Conservation (phyloP, 2,888 invertebrate genomes). For the Calliscelio sp. region DNA sequence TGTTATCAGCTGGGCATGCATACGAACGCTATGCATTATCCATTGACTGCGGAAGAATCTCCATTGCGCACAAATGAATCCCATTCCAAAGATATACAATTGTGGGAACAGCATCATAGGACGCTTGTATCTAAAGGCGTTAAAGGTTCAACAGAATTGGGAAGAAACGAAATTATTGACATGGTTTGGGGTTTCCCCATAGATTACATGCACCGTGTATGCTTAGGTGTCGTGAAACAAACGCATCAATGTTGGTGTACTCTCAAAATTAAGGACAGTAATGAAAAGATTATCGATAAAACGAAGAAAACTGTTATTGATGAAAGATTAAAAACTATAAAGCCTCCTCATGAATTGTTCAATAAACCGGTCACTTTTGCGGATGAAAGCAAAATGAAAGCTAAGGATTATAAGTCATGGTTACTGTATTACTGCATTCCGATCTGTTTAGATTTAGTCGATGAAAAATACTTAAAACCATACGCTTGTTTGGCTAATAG, state of each 20-base stretch:
- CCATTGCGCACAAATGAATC: slow-evolving; percentile 39
- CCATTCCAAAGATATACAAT: slow-evolving; percentile 18
- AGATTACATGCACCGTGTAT: slow-evolving; percentile 47
- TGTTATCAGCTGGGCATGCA: slow-evolving; percentile 37
- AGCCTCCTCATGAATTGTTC: slow-evolving; percentile 18
- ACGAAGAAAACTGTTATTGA: not conserved
- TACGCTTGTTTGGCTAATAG: slow-evolving; percentile 30
- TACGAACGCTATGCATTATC: slow-evolving; percentile 23
- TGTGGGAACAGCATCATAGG: not conserved
- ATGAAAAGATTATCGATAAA: not conserved
- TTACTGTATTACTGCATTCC: slow-evolving; percentile 17
- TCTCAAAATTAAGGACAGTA: not conserved
- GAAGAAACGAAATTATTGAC: slow-evolving; percentile 20
- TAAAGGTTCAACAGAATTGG: slow-evolving; percentile 52
- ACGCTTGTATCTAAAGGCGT: slow-evolving; percentile 35
- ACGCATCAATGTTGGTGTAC: slow-evolving; percentile 10
- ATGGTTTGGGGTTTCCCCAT: slow-evolving; percentile 62
- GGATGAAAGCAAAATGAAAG: slow-evolving; percentile 27
- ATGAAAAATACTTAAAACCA: slow-evolving; percentile 14
- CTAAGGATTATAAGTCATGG: slow-evolving; percentile 40
- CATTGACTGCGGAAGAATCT: slow-evolving; percentile 19
- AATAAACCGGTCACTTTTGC: slow-evolving; percentile 29
- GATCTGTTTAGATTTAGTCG: slow-evolving; percentile 10
- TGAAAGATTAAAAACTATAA: slow-evolving; percentile 12
- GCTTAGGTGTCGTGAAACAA: slow-evolving; percentile 37